Evolutionary conservation across 2,888 invertebrate genomes (phyloP).

Genomic region (Heliconius ethilla): DNA sequence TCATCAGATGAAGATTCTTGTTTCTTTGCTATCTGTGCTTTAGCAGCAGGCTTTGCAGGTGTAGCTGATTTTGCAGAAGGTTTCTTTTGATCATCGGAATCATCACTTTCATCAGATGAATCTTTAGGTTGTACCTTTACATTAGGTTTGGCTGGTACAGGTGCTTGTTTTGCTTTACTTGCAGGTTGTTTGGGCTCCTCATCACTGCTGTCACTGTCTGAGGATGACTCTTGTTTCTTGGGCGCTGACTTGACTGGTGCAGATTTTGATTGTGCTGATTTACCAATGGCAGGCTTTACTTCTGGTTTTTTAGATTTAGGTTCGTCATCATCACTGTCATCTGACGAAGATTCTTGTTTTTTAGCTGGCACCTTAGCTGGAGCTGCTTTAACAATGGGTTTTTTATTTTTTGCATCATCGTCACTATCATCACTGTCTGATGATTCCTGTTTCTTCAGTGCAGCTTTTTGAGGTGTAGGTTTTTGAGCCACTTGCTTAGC

Average conservation of each 20-base stretch:
- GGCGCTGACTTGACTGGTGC: slow-evolving; percentile 46
- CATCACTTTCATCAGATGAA: slow-evolving; percentile 52
- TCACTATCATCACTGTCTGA: slow-evolving; percentile 65
- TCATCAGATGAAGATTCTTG: slow-evolving; percentile 54
- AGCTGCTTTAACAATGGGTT: slow-evolving; percentile 36
- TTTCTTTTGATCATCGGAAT: slow-evolving; percentile 53
- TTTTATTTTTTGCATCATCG: slow-evolving; percentile 66
- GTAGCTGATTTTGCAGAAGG: slow-evolving; percentile 42
- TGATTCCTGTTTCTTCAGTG: slow-evolving; percentile 59
- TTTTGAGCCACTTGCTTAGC: slow-evolving; percentile 40
- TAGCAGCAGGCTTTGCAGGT: slow-evolving; percentile 48
- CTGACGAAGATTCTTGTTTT: slow-evolving; percentile 52
- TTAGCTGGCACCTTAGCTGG: slow-evolving; percentile 28
- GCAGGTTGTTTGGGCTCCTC: slow-evolving; percentile 49
- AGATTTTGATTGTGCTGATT: slow-evolving; percentile 39
- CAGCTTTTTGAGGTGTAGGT: slow-evolving; percentile 50
- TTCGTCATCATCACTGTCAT: slow-evolving; percentile 66
- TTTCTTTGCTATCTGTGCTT: slow-evolving; percentile 59
- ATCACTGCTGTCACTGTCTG: slow-evolving; percentile 51
- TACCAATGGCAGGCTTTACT: slow-evolving; percentile 33
- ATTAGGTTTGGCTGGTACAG: slow-evolving; percentile 48
- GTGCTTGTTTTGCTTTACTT: slow-evolving; percentile 43
- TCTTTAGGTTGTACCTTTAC: slow-evolving; percentile 29
- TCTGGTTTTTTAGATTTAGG: slow-evolving; percentile 36
- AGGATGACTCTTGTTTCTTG: slow-evolving; percentile 47